Percentiles rank a stretch among this genome's conserved stretches.
phyloP scores from a whole-genome alignment of 2,888 invertebrate species.

The Metalampra italica region DNA sequence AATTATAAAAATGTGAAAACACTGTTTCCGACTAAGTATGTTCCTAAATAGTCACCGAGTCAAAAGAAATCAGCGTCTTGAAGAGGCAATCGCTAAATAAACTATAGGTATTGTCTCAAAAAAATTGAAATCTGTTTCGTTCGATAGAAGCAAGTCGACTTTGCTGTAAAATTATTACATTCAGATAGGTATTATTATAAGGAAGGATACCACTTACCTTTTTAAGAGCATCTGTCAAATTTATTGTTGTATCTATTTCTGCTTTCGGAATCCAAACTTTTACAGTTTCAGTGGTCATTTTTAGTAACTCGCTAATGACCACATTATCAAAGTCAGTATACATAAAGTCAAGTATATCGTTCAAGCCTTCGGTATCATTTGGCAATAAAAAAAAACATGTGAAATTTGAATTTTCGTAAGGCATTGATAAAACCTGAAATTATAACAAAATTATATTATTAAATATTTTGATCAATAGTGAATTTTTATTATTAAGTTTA shows the following conservation, averaged over 20 bases:
- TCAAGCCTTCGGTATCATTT: conserved; percentile 81
- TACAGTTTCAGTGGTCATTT: not conserved
- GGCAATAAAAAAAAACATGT: conserved; percentile 81
- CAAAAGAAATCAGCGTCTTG: too few relatives aligned
- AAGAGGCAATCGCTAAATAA: too few relatives aligned
- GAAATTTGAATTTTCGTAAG: conserved; percentile 81
- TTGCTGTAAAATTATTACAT: too few relatives aligned
- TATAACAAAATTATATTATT: not conserved
- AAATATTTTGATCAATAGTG: too few relatives aligned
- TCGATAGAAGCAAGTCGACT: too few relatives aligned
- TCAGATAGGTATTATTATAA: too few relatives aligned
- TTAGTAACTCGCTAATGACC: conserved; percentile 37
- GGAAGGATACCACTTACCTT: conserved; percentile 19
- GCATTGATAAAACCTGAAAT: conserved; percentile 83
- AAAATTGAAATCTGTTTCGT: not conserved
- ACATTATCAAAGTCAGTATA: conserved; percentile 77
- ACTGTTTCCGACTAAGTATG: too few relatives aligned
- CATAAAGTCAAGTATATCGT: conserved; percentile 28
- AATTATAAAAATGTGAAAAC: too few relatives aligned
- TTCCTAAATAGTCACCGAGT: too few relatives aligned
- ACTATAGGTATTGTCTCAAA: too few relatives aligned
- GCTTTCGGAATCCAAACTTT: conserved; percentile 18
- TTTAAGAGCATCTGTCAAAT: conserved; percentile 17
- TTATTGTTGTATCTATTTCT: conserved; percentile 18
- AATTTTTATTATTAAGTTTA: too few relatives aligned